Evolutionary conservation across 2,797 vertebrate genomes (phyloP).

Genomic region (Monodelphis domestica): DNA sequence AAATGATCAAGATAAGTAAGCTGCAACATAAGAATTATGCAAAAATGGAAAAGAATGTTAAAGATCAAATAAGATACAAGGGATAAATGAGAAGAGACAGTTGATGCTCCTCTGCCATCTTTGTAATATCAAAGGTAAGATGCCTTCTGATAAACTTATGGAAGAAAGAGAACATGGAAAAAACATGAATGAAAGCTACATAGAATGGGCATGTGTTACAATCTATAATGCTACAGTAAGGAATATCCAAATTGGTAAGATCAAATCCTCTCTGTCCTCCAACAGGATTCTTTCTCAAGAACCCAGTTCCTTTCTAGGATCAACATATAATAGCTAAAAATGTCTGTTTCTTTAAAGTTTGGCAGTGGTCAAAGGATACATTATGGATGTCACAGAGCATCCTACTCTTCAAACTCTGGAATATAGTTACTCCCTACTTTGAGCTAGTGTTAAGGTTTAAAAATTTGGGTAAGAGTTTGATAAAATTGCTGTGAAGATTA

Average conservation of each 20-base stretch:
- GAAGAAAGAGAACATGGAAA: no score
- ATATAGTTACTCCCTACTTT: not conserved
- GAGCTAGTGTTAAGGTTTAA: no score
- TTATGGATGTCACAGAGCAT: not conserved
- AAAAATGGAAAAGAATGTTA: not conserved
- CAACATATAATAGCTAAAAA: not conserved
- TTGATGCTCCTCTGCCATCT: not conserved
- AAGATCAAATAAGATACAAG: not conserved
- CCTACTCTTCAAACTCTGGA: not conserved
- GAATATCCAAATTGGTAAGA: not conserved
- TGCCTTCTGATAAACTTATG: not conserved
- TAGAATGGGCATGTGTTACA: not conserved
- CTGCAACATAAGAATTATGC: not conserved
- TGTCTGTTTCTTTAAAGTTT: not conserved
- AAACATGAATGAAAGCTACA: not conserved
- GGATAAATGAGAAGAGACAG: not conserved
- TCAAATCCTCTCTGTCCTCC: not conserved
- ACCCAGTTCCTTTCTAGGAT: not conserved
- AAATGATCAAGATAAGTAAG: not conserved
- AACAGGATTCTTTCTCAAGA: not conserved
- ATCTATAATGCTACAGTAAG: not conserved
- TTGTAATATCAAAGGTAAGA: not conserved
- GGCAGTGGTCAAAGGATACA: not conserved
- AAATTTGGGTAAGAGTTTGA: no score
- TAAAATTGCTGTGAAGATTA: no score